A percentile compares a stretch with the other conserved stretches of the same genome.
Evolutionary conservation across 2,888 invertebrate species (phyloP).

Genomic region (Catotricha subobsoleta): DNA sequence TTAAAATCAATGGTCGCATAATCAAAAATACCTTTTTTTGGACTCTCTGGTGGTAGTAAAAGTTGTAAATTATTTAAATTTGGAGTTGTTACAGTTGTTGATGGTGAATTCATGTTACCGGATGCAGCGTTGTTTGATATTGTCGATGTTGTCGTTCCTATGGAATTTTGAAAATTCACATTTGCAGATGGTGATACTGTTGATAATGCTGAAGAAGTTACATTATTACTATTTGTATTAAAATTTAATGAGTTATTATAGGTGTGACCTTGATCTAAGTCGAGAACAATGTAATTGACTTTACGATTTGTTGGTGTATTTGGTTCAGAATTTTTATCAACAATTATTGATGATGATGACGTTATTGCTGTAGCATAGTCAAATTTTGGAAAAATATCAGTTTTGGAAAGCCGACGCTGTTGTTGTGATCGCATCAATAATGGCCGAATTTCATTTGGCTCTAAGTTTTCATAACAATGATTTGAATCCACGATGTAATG

Average conservation of each 20-base stretch:
- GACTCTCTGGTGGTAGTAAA: constrained; percentile 33
- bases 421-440: constrained; percentile 8
- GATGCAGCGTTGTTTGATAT: not conserved
- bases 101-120: not conserved
- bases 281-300: constrained; percentile 28
- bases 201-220: not conserved
- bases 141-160: not conserved
- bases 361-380: constrained; percentile 10
- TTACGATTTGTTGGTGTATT: constrained; percentile 11
- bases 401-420: constrained; percentile 12
- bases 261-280: constrained; percentile 21
- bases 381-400: constrained; percentile 14
- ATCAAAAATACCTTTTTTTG: constrained; percentile 37
- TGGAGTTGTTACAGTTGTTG: not conserved
- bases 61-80: not conserved
- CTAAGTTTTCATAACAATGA: constrained; percentile 16
- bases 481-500: constrained; percentile 9
- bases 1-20: constrained; percentile 90
- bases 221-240: not conserved
- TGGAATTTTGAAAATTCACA: not conserved
- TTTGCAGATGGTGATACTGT: not conserved
- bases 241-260: not conserved
- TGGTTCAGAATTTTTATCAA: constrained; percentile 8
- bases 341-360: constrained; percentile 13
- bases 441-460: constrained; percentile 12